These are phyloP conservation scores for Gastrophryne carolinensis DNA, from an alignment of 2,797 vertebrate genomes.

Conservation along the genomic window DNA sequence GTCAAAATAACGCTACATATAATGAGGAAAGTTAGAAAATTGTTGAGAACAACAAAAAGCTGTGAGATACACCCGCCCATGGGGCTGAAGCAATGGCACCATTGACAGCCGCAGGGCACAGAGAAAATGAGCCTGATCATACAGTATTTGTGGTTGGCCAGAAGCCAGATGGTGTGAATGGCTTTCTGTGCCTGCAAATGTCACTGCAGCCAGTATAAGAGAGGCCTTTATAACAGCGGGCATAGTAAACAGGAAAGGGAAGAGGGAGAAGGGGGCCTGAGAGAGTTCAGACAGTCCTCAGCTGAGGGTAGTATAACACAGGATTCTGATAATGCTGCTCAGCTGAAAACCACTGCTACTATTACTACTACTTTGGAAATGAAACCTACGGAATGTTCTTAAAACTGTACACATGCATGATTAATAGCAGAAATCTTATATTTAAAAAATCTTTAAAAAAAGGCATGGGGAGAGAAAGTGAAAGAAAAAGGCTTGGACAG, in stretches of 20 bases:
- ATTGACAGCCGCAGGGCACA: neutral
- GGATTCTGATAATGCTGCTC: neutral
- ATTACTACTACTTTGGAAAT: too few relatives aligned
- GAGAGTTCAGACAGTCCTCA: conserved; percentile 25
- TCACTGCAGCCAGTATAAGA: conserved; percentile 40
- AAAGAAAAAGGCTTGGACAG: too few relatives aligned
- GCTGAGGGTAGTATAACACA: neutral
- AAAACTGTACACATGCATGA: too few relatives aligned
- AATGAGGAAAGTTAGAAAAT: neutral
- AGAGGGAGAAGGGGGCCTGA: conserved; percentile 39
- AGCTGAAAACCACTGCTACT: neutral
- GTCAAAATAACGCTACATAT: too few relatives aligned
- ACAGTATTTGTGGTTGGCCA: conserved; percentile 35
- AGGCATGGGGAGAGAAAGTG: too few relatives aligned
- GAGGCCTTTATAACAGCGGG: conserved; percentile 40
- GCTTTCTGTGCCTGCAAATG: conserved; percentile 50
- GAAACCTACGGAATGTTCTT: too few relatives aligned
- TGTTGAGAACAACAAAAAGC: too few relatives aligned
- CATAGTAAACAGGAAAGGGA: conserved; percentile 47
- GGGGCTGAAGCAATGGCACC: neutral
- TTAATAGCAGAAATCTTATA: too few relatives aligned
- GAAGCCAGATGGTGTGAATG: conserved; percentile 40
- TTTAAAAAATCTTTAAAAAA: too few relatives aligned
- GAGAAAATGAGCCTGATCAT: conserved; percentile 22
- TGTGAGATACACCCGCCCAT: neutral